phyloP scores from a whole-genome alignment of 2,113 vertebrate genomes.

The Chiloscyllium plagiosum region DNA sequence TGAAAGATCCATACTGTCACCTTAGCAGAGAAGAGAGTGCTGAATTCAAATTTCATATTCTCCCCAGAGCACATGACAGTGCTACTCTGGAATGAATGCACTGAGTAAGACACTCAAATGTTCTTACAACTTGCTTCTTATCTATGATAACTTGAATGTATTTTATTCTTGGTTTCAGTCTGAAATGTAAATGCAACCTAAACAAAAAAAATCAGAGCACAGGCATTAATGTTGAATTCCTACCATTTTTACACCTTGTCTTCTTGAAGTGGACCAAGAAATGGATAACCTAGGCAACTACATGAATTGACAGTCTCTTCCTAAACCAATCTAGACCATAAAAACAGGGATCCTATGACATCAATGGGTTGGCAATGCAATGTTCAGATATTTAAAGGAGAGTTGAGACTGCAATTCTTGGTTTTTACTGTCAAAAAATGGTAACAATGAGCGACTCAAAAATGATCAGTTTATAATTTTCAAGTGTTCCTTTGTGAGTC shows the following conservation, averaged over 20 bases:
- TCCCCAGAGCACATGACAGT: background rate
- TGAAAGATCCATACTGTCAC: constrained; percentile 35
- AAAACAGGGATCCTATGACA: background rate
- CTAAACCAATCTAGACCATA: background rate
- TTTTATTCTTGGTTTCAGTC: background rate
- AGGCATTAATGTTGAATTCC: background rate
- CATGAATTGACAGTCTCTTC: background rate
- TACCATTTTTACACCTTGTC: no score
- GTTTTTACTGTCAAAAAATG: background rate
- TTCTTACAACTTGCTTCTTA: background rate
- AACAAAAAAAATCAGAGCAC: background rate
- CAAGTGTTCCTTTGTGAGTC: background rate
- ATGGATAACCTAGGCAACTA: background rate
- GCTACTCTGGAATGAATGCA: constrained; percentile 8
- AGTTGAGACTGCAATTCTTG: background rate
- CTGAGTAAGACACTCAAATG: background rate
- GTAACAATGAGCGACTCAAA: background rate
- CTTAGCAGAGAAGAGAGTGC: background rate
- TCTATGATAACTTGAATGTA: background rate
- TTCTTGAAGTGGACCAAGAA: background rate
- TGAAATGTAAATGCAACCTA: background rate
- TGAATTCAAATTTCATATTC: constrained; percentile 30
- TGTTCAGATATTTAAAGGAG: background rate
- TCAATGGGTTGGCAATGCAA: background rate
- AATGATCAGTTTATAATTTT: background rate